Percentiles rank a stretch among this genome's conserved stretches.
Evolutionary conservation across 2,888 invertebrate genomes (phyloP).

Genomic region (Rhaphigaster nebulosa): DNA sequence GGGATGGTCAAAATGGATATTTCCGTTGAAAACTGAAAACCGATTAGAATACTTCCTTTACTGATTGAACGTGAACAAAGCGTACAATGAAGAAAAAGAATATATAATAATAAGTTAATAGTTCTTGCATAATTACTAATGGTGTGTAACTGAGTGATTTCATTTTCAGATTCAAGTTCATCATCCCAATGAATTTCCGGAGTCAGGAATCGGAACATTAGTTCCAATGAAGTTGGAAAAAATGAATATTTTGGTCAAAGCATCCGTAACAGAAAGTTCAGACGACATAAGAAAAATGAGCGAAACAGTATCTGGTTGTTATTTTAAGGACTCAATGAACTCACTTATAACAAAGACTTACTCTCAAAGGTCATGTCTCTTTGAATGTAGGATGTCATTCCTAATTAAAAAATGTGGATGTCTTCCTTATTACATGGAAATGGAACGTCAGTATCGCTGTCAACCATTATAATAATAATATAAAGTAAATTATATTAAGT

Average conservation of each 20-base stretch:
- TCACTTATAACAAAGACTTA: constrained; percentile 65
- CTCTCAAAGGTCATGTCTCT: constrained; percentile 66
- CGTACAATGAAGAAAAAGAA: too few species aligned
- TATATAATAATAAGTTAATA: not conserved
- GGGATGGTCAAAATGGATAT: too few species aligned
- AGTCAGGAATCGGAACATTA: constrained; percentile 66
- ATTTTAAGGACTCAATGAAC: constrained; percentile 66
- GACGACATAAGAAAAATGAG: constrained; percentile 65
- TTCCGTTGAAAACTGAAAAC: too few species aligned
- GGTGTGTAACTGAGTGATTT: not conserved
- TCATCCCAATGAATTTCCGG: constrained; percentile 66
- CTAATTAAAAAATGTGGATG: constrained; percentile 65
- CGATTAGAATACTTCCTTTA: too few species aligned
- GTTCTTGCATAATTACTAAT: not conserved
- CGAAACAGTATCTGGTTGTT: constrained; percentile 64
- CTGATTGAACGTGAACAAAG: too few species aligned
- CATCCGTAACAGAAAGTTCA: constrained; percentile 66
- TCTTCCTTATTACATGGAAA: constrained; percentile 65
- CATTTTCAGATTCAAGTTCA: constrained; percentile 65
- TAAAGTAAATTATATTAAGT: not conserved
- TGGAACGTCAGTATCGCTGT: constrained; percentile 23
- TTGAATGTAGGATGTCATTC: constrained; percentile 66
- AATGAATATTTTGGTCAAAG: constrained; percentile 65
- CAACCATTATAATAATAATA: not conserved
- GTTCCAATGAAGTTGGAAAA: constrained; percentile 64